Evolutionary conservation across 2,797 vertebrate species (phyloP).

Genomic region (Amphiprion clarkii): DNA sequence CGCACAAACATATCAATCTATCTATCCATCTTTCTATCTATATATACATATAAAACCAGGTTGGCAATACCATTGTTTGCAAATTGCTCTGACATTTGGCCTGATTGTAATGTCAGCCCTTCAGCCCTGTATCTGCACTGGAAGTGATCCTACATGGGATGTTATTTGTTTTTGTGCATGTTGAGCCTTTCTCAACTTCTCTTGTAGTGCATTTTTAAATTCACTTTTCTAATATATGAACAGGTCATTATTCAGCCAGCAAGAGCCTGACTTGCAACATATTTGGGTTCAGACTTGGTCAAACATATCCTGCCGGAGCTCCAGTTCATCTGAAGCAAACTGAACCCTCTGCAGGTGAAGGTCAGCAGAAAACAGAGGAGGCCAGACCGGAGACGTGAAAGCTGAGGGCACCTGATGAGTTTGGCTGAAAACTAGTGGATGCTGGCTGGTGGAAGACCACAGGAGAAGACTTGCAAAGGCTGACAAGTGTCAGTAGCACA

Average conservation of each 20-base stretch:
- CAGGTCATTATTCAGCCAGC: not conserved
- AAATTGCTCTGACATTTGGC: no score
- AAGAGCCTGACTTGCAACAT: not conserved
- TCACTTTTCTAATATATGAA: no score
- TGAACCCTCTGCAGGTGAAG: not conserved
- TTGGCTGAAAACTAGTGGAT: not conserved
- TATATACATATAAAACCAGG: no score
- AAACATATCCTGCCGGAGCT: not conserved
- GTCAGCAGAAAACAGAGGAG: not conserved
- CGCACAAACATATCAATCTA: no score
- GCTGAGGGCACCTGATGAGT: not conserved
- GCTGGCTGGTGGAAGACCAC: not conserved
- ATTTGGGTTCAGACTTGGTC: not conserved
- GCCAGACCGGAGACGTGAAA: not conserved
- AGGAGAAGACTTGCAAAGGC: constrained; percentile 3
- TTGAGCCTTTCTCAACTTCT: no score
- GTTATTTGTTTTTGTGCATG: no score
- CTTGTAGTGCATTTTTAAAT: not conserved
- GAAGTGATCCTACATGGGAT: no score
- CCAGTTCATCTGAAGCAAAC: not conserved
- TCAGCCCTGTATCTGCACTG: no score
- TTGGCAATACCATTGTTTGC: no score
- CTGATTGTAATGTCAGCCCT: no score
- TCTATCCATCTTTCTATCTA: no score
- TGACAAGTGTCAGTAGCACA: constrained; percentile 16